Evolutionary conservation across 2,113 vertebrate genomes (phyloP).

Genomic region (Sylvia atricapilla): DNA sequence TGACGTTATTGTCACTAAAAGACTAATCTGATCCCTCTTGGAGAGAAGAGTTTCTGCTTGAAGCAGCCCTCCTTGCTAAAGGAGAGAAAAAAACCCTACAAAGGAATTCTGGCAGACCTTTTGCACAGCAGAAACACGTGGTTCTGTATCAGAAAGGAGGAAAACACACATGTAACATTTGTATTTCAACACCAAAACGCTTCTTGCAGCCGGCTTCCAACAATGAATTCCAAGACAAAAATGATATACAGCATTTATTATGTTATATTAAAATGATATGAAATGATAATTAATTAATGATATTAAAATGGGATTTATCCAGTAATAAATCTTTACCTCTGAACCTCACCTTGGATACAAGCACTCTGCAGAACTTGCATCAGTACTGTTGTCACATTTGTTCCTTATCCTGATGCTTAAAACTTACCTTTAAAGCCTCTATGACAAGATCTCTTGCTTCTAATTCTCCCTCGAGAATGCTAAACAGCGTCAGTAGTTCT

Average conservation of each 20-base stretch:
- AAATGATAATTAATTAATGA: no score
- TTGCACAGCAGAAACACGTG: background rate
- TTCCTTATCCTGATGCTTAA: background rate
- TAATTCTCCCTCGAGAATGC: conserved; percentile 94
- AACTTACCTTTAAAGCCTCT: conserved; percentile 91
- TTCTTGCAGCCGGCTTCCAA: background rate
- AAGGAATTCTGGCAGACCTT: background rate
- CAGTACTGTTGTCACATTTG: background rate
- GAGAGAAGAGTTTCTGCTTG: background rate
- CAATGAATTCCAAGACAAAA: background rate
- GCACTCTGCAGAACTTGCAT: background rate
- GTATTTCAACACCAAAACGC: background rate
- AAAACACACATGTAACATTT: accelerated
- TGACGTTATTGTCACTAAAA: background rate
- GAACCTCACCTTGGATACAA: background rate
- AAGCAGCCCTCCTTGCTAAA: background rate
- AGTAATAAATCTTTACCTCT: background rate
- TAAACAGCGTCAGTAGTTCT: conserved; percentile 92
- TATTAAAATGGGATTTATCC: no score
- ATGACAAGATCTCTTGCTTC: conserved; percentile 96
- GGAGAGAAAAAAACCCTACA: background rate
- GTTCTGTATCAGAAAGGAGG: background rate
- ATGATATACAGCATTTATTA: background rate
- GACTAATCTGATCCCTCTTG: background rate
- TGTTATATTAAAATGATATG: no score